Evolutionary conservation across 2,888 invertebrate genomes (phyloP), one percentile per base, ranked within the genome.

Genomic region (Invenusta paracnida): DNA sequence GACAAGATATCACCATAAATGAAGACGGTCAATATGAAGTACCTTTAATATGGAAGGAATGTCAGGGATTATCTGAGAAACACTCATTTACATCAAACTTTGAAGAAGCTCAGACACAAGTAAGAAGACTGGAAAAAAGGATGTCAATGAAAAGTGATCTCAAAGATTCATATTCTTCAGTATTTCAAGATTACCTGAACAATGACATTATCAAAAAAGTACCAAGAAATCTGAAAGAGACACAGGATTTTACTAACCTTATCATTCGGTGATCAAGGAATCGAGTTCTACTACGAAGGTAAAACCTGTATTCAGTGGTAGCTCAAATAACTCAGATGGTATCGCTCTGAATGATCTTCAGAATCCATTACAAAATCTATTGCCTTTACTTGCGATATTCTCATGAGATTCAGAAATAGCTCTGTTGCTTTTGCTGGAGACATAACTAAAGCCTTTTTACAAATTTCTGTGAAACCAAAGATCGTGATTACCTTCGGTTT

Each of bases 1-100:
- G 27, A 27, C 2, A n/a, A 28, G 29, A 79, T 28, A 79, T 79
- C 25, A 28, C 23, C 23, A 79, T 11, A 79, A 28, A 23, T 23
- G 79, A 79, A 27, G 79, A 79, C 29, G 79, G 79, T 79, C 23
- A 25, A 79, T 79, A 79, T 79, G 25, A 23, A 79, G 79, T 79
- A 79, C 79, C 5, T 11, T n/a, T 79, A 23, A 11, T 79, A 5
- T 79, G 79, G 23, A 79, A 79, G 25, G 17, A 48, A 48, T 5
- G 48, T 17, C 48, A 48, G 5, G 48, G 48, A 48, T 48, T 48
- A 11, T 5, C 48, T 48, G 48, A 48, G 48, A 48, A 48, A 48
- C 48, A 48, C 17, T 11, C 48, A 11, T 17, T 48, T 48, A 48
- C 48, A 48, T 48, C 5, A 48, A 48, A 48, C 48, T 11, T 48